A percentile compares a stretch with the other conserved stretches of the same genome.
Evolutionary conservation across 2,888 invertebrate genomes (phyloP).

Genomic region (Rhogogaster chlorosoma): DNA sequence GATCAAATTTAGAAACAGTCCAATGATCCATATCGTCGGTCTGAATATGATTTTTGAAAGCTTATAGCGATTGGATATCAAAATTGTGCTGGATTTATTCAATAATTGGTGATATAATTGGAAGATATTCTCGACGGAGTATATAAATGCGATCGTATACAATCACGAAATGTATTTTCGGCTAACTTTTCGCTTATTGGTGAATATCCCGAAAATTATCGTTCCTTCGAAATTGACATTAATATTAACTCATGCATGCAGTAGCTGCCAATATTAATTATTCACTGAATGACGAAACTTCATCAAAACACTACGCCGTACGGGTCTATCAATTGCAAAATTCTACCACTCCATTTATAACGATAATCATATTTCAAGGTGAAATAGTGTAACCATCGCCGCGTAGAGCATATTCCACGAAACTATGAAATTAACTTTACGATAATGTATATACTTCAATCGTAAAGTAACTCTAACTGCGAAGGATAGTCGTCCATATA

Average conservation of each 20-base stretch:
- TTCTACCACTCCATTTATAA: conserved; percentile 10
- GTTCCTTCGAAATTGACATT: background rate
- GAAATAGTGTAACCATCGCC: conserved; percentile 4
- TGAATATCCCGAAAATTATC: background rate
- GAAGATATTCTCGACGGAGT: background rate
- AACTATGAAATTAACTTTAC: conserved; percentile 41
- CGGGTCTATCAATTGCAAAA: background rate
- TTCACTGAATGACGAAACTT: background rate
- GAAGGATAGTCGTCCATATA: conserved; percentile 25
- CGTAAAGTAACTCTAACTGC: conserved; percentile 45
- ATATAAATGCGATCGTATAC: background rate
- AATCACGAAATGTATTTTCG: background rate
- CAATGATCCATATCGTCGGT: background rate
- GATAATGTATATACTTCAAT: conserved; percentile 45
- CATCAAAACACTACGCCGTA: background rate
- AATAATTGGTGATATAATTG: background rate
- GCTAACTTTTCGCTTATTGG: background rate
- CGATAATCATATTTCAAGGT: conserved; percentile 28
- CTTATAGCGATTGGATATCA: background rate
- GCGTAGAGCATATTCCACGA: background rate
- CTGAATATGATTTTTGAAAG: background rate
- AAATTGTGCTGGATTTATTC: background rate
- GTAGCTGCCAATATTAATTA: background rate
- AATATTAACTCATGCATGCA: background rate
- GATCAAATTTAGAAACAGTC: background rate